Percentiles rank a stretch among this genome's conserved stretches.
Conservation (phyloP, 2,113 vertebrate genomes). For the Madoqua kirkii region DNA sequence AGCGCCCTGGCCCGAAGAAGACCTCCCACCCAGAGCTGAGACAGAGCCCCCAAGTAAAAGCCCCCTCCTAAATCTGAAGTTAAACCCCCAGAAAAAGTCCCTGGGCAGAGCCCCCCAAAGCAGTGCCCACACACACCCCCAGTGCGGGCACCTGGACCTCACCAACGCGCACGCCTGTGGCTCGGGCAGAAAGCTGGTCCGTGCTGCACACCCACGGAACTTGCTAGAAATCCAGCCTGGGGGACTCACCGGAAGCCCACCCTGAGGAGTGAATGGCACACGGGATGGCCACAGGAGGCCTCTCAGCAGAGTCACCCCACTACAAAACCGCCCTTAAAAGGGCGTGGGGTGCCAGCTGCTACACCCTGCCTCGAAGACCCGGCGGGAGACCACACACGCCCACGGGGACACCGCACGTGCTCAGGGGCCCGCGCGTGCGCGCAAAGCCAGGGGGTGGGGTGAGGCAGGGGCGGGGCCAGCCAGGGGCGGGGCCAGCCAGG, state of each 20-base stretch:
- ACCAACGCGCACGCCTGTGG: accelerated
- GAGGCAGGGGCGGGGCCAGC: background rate
- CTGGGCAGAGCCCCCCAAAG: too few species aligned
- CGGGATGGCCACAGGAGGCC: background rate
- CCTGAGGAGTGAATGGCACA: background rate
- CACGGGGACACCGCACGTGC: background rate
- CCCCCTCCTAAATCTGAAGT: too few species aligned
- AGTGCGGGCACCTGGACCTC: background rate
- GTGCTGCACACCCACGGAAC: accelerated
- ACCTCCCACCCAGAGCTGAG: background rate
- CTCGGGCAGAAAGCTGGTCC: accelerated
- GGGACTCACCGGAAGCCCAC: background rate
- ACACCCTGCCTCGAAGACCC: accelerated
- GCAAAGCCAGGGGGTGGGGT: too few species aligned
- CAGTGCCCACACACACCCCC: background rate
- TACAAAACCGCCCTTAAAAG: accelerated
- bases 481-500: background rate
- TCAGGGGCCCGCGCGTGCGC: accelerated
- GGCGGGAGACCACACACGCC: too few species aligned
- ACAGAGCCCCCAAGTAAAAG: background rate
- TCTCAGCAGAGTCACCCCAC: background rate
- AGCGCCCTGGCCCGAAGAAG: background rate
- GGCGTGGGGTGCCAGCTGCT: background rate
- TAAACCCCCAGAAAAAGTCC: background rate
- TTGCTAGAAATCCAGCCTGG: background rate